phyloP scores from a whole-genome alignment of 37 sponge, comb jelly and placozoan genomes.

The Eunapius fragilis region DNA sequence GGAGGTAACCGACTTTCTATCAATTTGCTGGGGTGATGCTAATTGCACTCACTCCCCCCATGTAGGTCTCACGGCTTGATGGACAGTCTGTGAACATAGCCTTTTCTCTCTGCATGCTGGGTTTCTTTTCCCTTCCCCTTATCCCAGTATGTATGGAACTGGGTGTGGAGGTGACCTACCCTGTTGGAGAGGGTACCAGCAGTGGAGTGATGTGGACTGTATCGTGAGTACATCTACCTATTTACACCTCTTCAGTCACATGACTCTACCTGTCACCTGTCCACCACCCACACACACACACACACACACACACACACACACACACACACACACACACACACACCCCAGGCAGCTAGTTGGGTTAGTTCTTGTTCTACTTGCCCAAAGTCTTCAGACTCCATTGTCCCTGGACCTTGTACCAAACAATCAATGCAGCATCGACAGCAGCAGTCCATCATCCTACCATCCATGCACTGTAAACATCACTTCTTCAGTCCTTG shows the following conservation, averaged over 20 bases:
- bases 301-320: no score
- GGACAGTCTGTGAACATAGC: constrained; percentile 32
- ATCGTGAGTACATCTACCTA: constrained; percentile 41
- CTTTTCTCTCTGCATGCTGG: constrained; percentile 47
- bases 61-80: constrained; percentile 38
- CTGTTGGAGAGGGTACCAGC: constrained; percentile 72
- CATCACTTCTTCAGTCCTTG: neutral
- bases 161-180: constrained; percentile 80
- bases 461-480: neutral
- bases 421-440: neutral
- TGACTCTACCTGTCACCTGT: neutral
- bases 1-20: constrained; percentile 20
- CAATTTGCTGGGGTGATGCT: no score
- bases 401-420: neutral
- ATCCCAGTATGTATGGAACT: constrained; percentile 72
- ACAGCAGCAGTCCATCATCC: neutral
- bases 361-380: constrained; percentile 34
- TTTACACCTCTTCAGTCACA: neutral
- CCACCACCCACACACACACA: no score
- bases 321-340: no score
- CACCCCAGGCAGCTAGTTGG: constrained; percentile 49
- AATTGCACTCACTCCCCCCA: no score
- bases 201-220: constrained; percentile 72
- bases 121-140: constrained; percentile 60
- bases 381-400: constrained; percentile 1